Conservation (phyloP, 2,888 invertebrate genomes). For the Thymelicus lineola region DNA sequence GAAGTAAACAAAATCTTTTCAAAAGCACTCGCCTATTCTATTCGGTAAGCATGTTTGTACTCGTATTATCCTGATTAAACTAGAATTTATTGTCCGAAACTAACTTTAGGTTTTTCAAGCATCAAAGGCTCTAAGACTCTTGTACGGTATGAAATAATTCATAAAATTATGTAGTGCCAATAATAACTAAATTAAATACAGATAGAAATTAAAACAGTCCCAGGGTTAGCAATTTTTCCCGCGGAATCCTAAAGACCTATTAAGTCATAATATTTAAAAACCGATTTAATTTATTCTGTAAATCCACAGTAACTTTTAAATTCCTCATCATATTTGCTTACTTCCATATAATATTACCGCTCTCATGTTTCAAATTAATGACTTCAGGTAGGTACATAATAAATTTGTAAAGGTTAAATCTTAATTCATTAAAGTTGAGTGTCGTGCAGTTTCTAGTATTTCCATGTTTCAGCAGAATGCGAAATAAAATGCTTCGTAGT, state of each 20-base stretch:
- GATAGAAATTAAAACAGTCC: too few relatives aligned
- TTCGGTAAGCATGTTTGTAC: too few relatives aligned
- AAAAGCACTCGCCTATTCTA: too few relatives aligned
- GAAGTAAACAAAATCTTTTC: too few relatives aligned
- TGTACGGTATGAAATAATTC: too few relatives aligned
- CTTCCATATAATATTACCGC: constrained; percentile 7
- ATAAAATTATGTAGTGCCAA: too few relatives aligned
- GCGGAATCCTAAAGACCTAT: background rate
- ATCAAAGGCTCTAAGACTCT: too few relatives aligned
- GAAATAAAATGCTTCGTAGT: constrained; percentile 25
- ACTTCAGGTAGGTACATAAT: constrained; percentile 21
- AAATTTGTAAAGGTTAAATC: constrained; percentile 29
- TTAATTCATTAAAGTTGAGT: constrained; percentile 35
- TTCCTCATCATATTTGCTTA: constrained; percentile 5
- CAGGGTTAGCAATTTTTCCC: too few relatives aligned
- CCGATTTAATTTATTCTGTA: background rate
- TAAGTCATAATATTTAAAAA: background rate
- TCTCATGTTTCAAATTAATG: constrained; percentile 21
- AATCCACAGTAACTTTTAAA: constrained; percentile 8
- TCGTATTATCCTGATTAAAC: too few relatives aligned
- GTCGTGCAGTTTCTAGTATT: constrained; percentile 31
- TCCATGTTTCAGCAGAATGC: constrained; percentile 30
- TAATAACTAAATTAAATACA: too few relatives aligned
- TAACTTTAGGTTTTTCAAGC: too few relatives aligned
- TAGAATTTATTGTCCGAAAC: too few relatives aligned